Evolutionary conservation across 1,140 invertebrate genomes (phyloP), one percentile per base, ranked within the genome.

Genomic region (Drosophila dunni): DNA sequence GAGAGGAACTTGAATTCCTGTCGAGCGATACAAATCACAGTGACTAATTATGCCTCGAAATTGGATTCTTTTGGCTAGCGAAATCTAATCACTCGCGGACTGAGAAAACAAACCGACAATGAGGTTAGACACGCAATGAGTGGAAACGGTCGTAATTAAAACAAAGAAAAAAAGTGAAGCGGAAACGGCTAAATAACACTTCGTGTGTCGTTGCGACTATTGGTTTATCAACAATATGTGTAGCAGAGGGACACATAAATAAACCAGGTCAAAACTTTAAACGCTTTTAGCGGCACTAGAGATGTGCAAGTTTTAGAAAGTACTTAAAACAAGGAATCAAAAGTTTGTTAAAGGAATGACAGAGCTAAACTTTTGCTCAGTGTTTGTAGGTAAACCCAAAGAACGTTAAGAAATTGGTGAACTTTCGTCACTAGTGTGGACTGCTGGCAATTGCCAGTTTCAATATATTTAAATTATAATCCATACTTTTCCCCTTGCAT

Each of bases 11-110:
- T 46, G 24, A 24, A 51, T 20, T 51, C 57, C 50, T 58, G 58
- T 64, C 64, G 53, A 50, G 46, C 42, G 73, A 88, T 51, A 89
- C 73, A 89, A 89, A 89, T 88, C 84, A 84, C 84, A 75, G 82
- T 88, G 64, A 83, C 80, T 88, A 88, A 88, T 88, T 88, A 89
- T 84, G 67, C 78, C 78, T 76, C 73, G 57, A 53, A 61, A 53
- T 67, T 64, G 45, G 36, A 38, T 45, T 40, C 40, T 13, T 62
- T 17, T 40, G 53, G 34, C 64, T 64, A 48, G 60, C 61, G 54
- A 64, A 75, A 80, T 78, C 71, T 80, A 70, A 80, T 78, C 78
- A 57, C 34, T 29, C 56, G n/a, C 20, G 48, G 38, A 45, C 46
- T 40, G 24, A 2, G 50, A 68, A 70, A 60, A 50, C 64, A 51